Percentiles rank a stretch among this genome's conserved stretches.
Evolutionary conservation across 2,113 vertebrate species (phyloP).

Genomic region (Hydrochoerus hydrochaeris): DNA sequence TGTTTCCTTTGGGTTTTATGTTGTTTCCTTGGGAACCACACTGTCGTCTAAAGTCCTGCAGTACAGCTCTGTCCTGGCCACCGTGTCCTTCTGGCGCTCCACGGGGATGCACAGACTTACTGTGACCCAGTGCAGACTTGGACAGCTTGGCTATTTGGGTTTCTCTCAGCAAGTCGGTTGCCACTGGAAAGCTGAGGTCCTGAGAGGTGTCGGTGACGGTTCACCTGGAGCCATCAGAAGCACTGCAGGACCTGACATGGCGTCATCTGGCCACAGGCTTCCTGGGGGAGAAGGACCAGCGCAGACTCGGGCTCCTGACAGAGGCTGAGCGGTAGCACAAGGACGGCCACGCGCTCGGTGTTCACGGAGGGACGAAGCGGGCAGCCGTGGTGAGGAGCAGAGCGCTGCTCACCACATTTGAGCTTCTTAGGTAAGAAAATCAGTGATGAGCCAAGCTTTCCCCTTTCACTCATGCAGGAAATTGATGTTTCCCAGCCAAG

Average conservation of each 20-base stretch:
- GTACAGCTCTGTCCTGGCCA: not conserved
- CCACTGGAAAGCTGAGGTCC: not conserved
- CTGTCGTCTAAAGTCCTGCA: not conserved
- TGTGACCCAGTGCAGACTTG: not conserved
- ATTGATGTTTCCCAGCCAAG: not conserved
- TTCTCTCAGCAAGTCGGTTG: not conserved
- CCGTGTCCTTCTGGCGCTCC: not conserved
- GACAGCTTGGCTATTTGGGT: not conserved
- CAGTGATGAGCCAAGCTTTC: not conserved
- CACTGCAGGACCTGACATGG: not conserved
- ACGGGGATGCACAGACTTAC: not conserved
- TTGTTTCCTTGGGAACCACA: not conserved
- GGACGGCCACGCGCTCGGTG: no score
- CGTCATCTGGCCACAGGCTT: not conserved
- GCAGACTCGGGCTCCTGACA: not conserved
- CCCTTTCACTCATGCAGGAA: not conserved
- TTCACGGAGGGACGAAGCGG: not conserved
- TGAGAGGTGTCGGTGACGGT: not conserved
- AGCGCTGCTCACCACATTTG: not conserved
- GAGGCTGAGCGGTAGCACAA: not conserved
- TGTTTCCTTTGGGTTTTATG: not conserved
- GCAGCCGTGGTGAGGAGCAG: not conserved
- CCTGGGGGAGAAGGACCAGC: not conserved
- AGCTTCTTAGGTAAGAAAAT: slow-evolving; percentile 27
- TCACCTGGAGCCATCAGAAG: not conserved